Evolutionary conservation across 2,797 vertebrate genomes (phyloP).

Genomic region (Acrocephalus scirpaceus): DNA sequence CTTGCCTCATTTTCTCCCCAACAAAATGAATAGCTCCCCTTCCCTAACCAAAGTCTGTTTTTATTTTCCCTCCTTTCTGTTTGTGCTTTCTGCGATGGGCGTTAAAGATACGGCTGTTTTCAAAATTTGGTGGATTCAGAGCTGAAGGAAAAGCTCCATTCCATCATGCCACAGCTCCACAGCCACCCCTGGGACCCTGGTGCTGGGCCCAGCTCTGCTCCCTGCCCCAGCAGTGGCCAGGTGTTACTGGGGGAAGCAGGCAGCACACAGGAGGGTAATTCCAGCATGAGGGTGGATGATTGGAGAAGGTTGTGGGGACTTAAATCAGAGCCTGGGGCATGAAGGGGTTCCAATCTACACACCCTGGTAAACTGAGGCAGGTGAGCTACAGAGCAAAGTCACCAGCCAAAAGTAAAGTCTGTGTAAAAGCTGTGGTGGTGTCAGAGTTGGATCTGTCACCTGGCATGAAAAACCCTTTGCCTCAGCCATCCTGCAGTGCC

Average conservation of each 20-base stretch:
- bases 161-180: background rate
- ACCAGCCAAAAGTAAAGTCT: background rate
- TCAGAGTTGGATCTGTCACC: background rate
- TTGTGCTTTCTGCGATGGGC: background rate
- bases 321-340: background rate
- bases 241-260: background rate
- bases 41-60: slow-evolving; percentile 49
- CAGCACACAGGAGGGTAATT: background rate
- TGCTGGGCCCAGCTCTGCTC: background rate
- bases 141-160: background rate
- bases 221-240: background rate
- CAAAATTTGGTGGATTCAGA: background rate
- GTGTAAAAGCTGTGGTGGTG: background rate
- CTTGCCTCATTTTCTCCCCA: slow-evolving; percentile 64
- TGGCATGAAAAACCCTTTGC: background rate
- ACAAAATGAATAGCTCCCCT: slow-evolving; percentile 44
- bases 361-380: background rate
- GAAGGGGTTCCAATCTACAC: background rate
- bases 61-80: slow-evolving; percentile 42
- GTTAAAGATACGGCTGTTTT: background rate
- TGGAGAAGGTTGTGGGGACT: background rate
- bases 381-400: background rate
- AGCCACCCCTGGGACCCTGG: background rate
- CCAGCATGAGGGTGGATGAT: background rate
- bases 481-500: background rate